Conservation (phyloP, 2,113 vertebrate genomes). For the Crotalus tigris region DNA sequence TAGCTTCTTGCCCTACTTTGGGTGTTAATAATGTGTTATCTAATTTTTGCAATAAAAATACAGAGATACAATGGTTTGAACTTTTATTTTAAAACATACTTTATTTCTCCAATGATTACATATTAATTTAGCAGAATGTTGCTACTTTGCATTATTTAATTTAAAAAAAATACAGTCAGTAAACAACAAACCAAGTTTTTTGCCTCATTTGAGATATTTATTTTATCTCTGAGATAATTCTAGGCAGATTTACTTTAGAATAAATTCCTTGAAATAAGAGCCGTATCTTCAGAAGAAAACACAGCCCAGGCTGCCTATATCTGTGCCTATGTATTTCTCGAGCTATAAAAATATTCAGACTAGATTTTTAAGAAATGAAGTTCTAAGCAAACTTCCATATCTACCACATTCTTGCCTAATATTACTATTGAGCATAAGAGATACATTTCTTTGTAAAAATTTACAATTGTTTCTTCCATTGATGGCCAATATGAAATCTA, state of each 20-base stretch:
- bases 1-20: constrained; percentile 25
- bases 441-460: background rate
- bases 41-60: constrained; percentile 11
- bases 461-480: background rate
- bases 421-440: background rate
- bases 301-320: background rate
- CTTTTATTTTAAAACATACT: constrained; percentile 36
- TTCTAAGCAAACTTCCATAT: background rate
- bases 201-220: constrained; percentile 37
- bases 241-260: background rate
- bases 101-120: constrained; percentile 26
- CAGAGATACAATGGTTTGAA: constrained; percentile 17
- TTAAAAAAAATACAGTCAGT: constrained; percentile 33
- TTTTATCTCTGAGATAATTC: constrained; percentile 29
- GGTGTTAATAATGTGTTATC: constrained; percentile 9
- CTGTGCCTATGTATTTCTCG: background rate
- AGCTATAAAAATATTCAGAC: constrained; percentile 7
- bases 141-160: constrained; percentile 43
- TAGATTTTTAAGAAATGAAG: background rate
- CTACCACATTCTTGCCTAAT: background rate
- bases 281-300: background rate
- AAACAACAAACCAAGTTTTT: constrained; percentile 15
- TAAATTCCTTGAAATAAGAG: background rate
- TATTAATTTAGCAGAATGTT: constrained; percentile 40
- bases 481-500: background rate